Percentiles rank a stretch among this genome's conserved stretches.
Evolutionary conservation across 2,113 vertebrate genomes (phyloP).

Genomic region (Elephas maximus): DNA sequence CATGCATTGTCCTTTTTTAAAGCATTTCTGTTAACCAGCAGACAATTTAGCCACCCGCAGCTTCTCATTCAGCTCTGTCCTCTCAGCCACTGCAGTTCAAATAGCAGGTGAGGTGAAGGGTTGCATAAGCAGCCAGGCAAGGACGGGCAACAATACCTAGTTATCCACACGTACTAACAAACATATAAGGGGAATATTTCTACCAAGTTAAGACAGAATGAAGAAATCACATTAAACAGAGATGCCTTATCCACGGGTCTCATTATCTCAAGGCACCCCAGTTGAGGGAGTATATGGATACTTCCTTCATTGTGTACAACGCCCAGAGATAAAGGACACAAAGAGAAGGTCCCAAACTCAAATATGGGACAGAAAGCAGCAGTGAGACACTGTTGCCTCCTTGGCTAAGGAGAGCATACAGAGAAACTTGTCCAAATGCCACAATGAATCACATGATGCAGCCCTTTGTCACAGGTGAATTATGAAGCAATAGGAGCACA

Average conservation of each 20-base stretch:
- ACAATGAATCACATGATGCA: neutral
- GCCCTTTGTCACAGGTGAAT: slow-evolving; percentile 59
- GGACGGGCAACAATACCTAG: neutral
- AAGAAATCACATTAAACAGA: neutral
- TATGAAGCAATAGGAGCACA: neutral
- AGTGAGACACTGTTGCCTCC: neutral
- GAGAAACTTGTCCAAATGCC: slow-evolving; percentile 51
- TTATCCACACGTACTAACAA: slow-evolving; percentile 40
- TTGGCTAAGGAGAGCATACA: neutral
- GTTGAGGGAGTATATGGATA: neutral
- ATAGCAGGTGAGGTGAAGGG: slow-evolving; percentile 8
- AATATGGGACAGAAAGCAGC: slow-evolving; percentile 36
- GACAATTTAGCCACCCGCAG: neutral
- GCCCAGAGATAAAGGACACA: neutral
- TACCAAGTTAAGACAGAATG: neutral
- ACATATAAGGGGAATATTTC: neutral
- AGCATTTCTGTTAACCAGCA: neutral
- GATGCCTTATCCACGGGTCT: neutral
- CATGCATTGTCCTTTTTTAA: neutral
- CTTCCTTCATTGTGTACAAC: slow-evolving; percentile 17
- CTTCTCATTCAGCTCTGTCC: neutral
- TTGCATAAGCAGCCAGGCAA: neutral
- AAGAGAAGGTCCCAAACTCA: slow-evolving; percentile 31
- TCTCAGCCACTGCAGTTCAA: neutral
- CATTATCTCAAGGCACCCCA: slow-evolving; percentile 63